Evolutionary conservation across 2,113 vertebrate species (phyloP), one percentile per base, ranked within the genome.

Genomic region (Etheostoma spectabile): DNA sequence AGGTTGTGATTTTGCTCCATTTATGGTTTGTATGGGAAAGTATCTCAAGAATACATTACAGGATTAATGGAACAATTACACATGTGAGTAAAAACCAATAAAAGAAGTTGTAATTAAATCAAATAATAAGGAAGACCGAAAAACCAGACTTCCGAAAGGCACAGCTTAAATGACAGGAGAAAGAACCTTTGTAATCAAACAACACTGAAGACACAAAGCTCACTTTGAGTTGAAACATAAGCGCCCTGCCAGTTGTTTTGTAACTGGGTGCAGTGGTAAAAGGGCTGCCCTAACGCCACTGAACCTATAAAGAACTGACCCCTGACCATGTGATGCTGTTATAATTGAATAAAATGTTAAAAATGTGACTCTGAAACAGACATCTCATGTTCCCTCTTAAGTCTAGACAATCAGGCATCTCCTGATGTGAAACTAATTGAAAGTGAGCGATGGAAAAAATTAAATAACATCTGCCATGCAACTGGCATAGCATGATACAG

Each of bases 351-450:
- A 49, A 86, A 85, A 82, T 55, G 19, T 45, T 88, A 67, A 48
- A 77, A 82, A 80, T 89, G 88, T 80, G 80, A 87, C 82, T 74
- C 22, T 2, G 14, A 69, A 53, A 55, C 60, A 55, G 8, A 11
- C 46, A 67, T 82, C 22, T 62, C 15, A 42, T 82, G 69, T 67
- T 66, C 74, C 18, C 42, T 61, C 74, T 74, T 53, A 70, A 52
- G 4, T 21, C 16, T 5, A 59, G 15, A 65, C 62, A 56, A 53
- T 65, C 27, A 22, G 12, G 35, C 16, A 7, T 78, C 14, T 38
- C 73, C 24, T 49, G 33, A 78, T 64, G 52, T 57, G 6, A 60
- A 63, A 55, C 33, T 8, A 83, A 48, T 60, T 60, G 51, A 64
- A 61, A 63, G 53, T 57, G 18, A 74, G 6, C 4, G 0, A 49